phyloP scores from a whole-genome alignment of 1,140 invertebrate species.

The Macrobrachium nipponense region DNA sequence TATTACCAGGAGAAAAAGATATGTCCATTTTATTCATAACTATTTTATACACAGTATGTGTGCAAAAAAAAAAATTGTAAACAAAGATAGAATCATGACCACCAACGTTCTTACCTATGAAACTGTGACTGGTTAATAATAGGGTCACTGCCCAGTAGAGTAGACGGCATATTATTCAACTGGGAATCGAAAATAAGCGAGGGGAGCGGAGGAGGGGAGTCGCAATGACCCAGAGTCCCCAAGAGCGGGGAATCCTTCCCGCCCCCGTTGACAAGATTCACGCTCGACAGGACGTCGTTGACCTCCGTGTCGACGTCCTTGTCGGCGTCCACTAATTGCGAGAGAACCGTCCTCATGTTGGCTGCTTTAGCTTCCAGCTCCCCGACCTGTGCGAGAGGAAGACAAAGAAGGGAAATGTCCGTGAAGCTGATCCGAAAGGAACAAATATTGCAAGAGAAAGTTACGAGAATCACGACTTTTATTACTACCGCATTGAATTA shows the following conservation, averaged over 20 bases:
- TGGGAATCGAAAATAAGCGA: conserved; percentile 56
- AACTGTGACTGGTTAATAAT: conserved; percentile 19
- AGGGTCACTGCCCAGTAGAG: conserved; percentile 45
- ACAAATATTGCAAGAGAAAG: not conserved
- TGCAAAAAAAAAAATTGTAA: not conserved
- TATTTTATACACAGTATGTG: no score
- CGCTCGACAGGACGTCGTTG: not conserved
- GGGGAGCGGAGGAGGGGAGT: conserved; percentile 45
- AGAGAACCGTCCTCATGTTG: conserved; percentile 49
- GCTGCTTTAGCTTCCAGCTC: conserved; percentile 51
- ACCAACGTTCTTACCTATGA: conserved; percentile 27
- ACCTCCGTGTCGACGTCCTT: conserved; percentile 57
- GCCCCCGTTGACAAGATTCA: not conserved
- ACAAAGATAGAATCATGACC: not conserved
- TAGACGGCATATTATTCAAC: conserved; percentile 34
- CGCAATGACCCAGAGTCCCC: not conserved
- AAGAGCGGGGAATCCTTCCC: not conserved
- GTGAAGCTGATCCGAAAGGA: no score
- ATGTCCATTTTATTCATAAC: no score
- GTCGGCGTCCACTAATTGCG: conserved; percentile 54
- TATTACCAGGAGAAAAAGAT: no score
- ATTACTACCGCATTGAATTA: not conserved
- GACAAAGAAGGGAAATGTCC: not conserved
- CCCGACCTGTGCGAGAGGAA: conserved; percentile 22
- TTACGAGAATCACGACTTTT: not conserved